Percentiles rank a stretch among this genome's conserved stretches.
Conservation (phyloP, 2,113 vertebrate species). For the Channa maculata region DNA sequence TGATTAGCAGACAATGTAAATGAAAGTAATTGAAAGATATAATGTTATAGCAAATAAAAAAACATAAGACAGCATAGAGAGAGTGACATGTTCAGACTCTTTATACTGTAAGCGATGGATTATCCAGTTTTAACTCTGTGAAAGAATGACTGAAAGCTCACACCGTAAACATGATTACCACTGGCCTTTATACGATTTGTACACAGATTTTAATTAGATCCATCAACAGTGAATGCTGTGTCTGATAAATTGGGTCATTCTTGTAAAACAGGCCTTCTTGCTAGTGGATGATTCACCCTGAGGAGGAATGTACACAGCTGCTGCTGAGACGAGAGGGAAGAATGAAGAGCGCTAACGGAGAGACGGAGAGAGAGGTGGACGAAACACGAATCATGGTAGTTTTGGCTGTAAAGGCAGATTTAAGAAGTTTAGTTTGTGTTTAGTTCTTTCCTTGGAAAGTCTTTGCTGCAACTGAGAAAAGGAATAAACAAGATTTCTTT, state of each 20-base stretch:
- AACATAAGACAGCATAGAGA: neutral
- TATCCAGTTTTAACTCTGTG: constrained; percentile 56
- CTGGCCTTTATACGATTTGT: constrained; percentile 69
- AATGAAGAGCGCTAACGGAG: constrained; percentile 19
- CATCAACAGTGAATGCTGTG: constrained; percentile 65
- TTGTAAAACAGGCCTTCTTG: constrained; percentile 63
- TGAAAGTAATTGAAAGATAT: constrained; percentile 2
- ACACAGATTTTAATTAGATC: constrained; percentile 77
- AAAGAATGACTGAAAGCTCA: constrained; percentile 52
- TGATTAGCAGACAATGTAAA: constrained; percentile 15
- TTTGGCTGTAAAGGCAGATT: constrained; percentile 30
- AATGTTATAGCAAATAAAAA: constrained; percentile 5
- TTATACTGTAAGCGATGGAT: constrained; percentile 40
- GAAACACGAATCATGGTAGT: constrained; percentile 6
- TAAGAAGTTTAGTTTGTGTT: constrained; percentile 2
- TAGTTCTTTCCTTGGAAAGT: neutral
- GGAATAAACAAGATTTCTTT: neutral
- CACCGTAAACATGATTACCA: constrained; percentile 71
- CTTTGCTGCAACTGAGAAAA: neutral
- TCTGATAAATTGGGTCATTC: constrained; percentile 79
- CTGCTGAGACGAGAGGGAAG: constrained; percentile 49
- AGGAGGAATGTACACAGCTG: constrained; percentile 73
- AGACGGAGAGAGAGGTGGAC: constrained; percentile 34
- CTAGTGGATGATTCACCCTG: constrained; percentile 68
- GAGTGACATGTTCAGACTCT: constrained; percentile 41